These are phyloP conservation scores for Melanostoma scalare DNA, from an alignment of 2,888 invertebrate genomes.

Conservation along the genomic window DNA sequence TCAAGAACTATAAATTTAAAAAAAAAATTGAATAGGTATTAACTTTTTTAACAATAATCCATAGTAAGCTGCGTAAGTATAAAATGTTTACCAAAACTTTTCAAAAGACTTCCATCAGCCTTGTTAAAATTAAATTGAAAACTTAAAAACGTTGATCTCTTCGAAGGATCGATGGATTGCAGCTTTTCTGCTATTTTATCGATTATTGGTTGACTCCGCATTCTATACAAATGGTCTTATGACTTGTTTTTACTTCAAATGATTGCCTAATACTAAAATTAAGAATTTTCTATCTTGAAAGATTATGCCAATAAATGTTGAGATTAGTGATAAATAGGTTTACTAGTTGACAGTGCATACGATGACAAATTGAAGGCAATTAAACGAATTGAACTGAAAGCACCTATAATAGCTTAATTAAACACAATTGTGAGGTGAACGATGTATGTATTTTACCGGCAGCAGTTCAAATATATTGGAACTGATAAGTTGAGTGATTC, in stretches of 20 bases:
- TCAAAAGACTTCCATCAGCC: slow-evolving; percentile 79
- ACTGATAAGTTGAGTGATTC: slow-evolving; percentile 41
- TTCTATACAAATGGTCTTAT: slow-evolving; percentile 54
- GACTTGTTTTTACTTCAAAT: slow-evolving; percentile 36
- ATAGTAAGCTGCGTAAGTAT: slow-evolving; percentile 78
- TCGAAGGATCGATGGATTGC: slow-evolving; percentile 78
- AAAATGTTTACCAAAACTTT: slow-evolving; percentile 77
- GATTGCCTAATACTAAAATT: slow-evolving; percentile 45
- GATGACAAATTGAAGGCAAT: slow-evolving; percentile 66
- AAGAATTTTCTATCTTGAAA: slow-evolving; percentile 22
- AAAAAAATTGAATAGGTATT: slow-evolving; percentile 53
- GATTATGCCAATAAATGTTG: slow-evolving; percentile 43
- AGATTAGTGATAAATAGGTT: slow-evolving; percentile 21
- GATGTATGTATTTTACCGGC: slow-evolving; percentile 16
- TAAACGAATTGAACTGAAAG: slow-evolving; percentile 61
- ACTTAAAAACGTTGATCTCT: slow-evolving; percentile 78
- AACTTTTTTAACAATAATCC: too few species aligned
- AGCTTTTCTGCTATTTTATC: slow-evolving; percentile 80
- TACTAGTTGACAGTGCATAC: slow-evolving; percentile 12
- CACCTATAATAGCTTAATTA: slow-evolving; percentile 61
- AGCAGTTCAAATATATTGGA: slow-evolving; percentile 15
- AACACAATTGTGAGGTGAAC: slow-evolving; percentile 56
- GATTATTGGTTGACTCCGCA: slow-evolving; percentile 80
- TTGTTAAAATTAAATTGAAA: slow-evolving; percentile 81
- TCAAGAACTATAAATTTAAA: slow-evolving; percentile 78